Base-by-base conservation (phyloP, 2,888 invertebrate genomes). In the Cheilosia grossa region DNA sequence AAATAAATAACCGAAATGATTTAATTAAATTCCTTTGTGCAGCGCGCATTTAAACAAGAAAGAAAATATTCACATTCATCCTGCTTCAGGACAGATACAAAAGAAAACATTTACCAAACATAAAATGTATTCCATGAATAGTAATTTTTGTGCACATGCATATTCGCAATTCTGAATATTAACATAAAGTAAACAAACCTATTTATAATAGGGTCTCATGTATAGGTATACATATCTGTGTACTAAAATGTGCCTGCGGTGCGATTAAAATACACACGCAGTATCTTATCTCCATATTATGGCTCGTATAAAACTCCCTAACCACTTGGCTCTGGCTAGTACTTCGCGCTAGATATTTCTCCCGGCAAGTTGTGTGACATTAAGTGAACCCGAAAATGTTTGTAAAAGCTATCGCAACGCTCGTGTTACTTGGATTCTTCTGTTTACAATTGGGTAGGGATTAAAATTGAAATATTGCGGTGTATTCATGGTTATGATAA, bases 101-200 rank as follows among this genome's bases (percentile, higher is more conserved):
- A 19, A 54, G 27, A 61, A 67, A 58, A 37, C 53, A 73, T 47
- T 59, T 17, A 21, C 37, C 30, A 44, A 58, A 75, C 4, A 6
- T 67, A 19, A 69, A 78, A 78, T 82, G 30, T 82, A 82, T 82
- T 82, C 73, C 73, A 82, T 82, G 82, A 82, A 82, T 82, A 82
- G 49, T 82, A 82, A 82, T 69, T 67, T 27, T 82, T 69, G 30
- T 42, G 54, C 77, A 77, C 66, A 77, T 82, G 82, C 77, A 82
- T 67, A 66, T 82, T 78, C 54, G 30, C 59, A 72, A 66, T 72
- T 82, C 66, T 56, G 82, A 72, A 82, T 78, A 61, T 78, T 54
- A 78, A 78, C 30, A 59, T n/a, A 69, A 70, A 49, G 54, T 56
- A 77, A 70, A 82, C 77, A 77, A 40, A 69, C 49, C 61, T 40